phyloP scores from a whole-genome alignment of 35 echinoderm and acorn worm species.

The Anneissia japonica region DNA sequence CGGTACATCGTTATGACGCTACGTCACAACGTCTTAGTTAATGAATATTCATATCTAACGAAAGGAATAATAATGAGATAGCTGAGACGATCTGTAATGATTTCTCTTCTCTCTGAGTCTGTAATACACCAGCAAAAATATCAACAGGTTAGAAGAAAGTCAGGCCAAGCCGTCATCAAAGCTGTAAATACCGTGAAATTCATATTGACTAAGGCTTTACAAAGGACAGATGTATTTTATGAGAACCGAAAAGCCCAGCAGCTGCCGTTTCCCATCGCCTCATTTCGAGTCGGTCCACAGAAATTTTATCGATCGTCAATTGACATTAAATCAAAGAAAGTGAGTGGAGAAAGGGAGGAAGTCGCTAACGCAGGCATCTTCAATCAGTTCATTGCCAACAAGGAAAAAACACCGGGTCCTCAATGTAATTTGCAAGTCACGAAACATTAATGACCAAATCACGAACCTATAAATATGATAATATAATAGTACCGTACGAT shows the following conservation, averaged over 20 bases:
- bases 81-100: not conserved
- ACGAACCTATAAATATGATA: not conserved
- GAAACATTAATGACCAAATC: not conserved
- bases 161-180: not conserved
- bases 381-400: not conserved
- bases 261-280: not conserved
- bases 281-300: not conserved
- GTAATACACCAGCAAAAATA: not conserved
- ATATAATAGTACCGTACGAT: too few relatives aligned
- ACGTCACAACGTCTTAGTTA: not conserved
- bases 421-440: not conserved
- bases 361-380: not conserved
- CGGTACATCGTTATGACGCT: not conserved
- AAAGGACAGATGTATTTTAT: not conserved
- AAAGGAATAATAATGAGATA: not conserved
- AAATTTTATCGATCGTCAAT: not conserved
- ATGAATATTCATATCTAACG: not conserved
- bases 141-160: not conserved
- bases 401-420: not conserved
- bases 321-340: not conserved
- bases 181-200: constrained; percentile 1
- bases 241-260: not conserved
- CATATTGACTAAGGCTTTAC: not conserved
- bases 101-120: not conserved
- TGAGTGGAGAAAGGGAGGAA: not conserved